phyloP scores from a whole-genome alignment of 2,888 invertebrate species.

The Leucophenga montana region DNA sequence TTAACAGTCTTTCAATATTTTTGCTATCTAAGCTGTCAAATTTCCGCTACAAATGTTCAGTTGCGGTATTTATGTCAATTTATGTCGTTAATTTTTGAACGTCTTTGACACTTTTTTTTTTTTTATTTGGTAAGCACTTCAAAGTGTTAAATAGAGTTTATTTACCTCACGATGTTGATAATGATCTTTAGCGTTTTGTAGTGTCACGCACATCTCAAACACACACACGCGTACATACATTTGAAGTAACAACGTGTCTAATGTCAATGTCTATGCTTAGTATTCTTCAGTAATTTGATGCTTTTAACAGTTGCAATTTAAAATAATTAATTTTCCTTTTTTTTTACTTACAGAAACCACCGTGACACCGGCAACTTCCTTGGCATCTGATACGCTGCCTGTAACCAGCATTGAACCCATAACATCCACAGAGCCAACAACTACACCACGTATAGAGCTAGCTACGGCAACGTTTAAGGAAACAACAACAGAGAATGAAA shows the following conservation, averaged over 20 bases:
- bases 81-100: background rate
- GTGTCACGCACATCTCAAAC: background rate
- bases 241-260: background rate
- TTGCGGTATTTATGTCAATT: slow-evolving; percentile 25
- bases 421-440: slow-evolving; percentile 68
- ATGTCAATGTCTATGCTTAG: background rate
- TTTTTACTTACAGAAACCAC: slow-evolving; percentile 19
- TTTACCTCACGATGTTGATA: slow-evolving; percentile 47
- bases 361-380: slow-evolving; percentile 32
- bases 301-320: background rate
- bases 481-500: slow-evolving; percentile 28
- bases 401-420: slow-evolving; percentile 68
- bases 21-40: slow-evolving; percentile 40
- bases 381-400: slow-evolving; percentile 36
- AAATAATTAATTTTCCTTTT: background rate
- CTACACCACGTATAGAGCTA: slow-evolving; percentile 52
- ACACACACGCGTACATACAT: no score
- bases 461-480: background rate
- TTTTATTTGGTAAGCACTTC: slow-evolving; percentile 7
- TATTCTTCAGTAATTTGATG: background rate
- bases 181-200: slow-evolving; percentile 21
- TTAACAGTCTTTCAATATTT: background rate
- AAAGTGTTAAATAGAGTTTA: slow-evolving; percentile 48
- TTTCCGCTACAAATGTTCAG: slow-evolving; percentile 11
- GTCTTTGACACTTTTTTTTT: background rate